Percentiles rank a stretch among this genome's conserved stretches.
Evolutionary conservation across 2,888 invertebrate species (phyloP).

Genomic region (Stenolophus ochropezus): DNA sequence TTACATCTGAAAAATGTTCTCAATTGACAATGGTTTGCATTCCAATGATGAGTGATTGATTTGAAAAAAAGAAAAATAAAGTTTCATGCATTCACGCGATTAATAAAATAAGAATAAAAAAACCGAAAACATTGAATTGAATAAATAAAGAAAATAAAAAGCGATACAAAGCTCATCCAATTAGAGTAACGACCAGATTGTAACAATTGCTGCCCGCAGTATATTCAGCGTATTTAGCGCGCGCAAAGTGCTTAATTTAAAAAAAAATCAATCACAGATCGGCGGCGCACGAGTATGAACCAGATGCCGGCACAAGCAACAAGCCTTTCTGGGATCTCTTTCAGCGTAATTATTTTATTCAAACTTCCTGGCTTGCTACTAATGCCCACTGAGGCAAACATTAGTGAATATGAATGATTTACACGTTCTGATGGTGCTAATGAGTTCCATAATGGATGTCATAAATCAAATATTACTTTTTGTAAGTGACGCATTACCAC

Average conservation of each 20-base stretch:
- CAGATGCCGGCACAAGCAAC: neutral
- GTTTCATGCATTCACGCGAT: neutral
- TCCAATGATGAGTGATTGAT: neutral
- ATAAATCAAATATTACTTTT: slow-evolving; percentile 56
- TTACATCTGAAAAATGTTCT: too few relatives aligned
- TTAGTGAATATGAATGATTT: slow-evolving; percentile 51
- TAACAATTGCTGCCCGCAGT: slow-evolving; percentile 6
- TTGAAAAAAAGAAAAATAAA: neutral
- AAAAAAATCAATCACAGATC: slow-evolving; percentile 45
- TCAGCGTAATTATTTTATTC: slow-evolving; percentile 18
- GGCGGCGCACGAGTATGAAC: neutral
- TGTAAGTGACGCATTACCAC: slow-evolving; percentile 49
- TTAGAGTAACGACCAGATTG: slow-evolving; percentile 36
- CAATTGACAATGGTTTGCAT: neutral
- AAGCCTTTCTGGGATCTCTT: neutral
- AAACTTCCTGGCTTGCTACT: slow-evolving; percentile 25
- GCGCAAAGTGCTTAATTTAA: slow-evolving; percentile 33
- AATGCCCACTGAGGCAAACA: slow-evolving; percentile 24
- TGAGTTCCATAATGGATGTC: slow-evolving; percentile 44
- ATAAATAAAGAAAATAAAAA: slow-evolving; percentile 15
- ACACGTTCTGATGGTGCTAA: slow-evolving; percentile 46
- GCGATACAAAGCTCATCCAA: slow-evolving; percentile 3
- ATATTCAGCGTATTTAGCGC: slow-evolving; percentile 21
- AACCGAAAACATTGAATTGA: neutral
- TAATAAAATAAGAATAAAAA: slow-evolving; percentile 9